These are phyloP conservation scores for Acanthacorydalis orientalis DNA, from an alignment of 2,888 invertebrate genomes.

Conservation along the genomic window DNA sequence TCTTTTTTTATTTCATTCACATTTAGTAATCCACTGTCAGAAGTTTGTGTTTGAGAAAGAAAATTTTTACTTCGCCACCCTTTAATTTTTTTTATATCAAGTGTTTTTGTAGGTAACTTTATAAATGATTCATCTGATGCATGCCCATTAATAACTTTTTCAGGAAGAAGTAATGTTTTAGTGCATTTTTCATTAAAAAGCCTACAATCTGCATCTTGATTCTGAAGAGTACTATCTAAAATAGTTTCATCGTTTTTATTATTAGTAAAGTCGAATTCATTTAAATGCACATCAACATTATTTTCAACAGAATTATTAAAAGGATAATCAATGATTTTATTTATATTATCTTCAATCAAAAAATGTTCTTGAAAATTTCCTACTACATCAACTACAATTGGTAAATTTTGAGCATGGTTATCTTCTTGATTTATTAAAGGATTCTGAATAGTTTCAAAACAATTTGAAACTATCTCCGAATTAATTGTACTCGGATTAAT, in stretches of 20 bases:
- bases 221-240: too few relatives aligned
- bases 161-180: too few relatives aligned
- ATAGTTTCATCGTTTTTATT: slow-evolving; percentile 14
- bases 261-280: slow-evolving; percentile 13
- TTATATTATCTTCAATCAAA: slow-evolving; percentile 21
- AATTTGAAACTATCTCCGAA: too few relatives aligned
- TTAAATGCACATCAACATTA: too few relatives aligned
- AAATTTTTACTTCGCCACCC: slow-evolving; percentile 20
- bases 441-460: not conserved
- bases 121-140: slow-evolving; percentile 4
- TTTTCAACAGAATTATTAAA: too few relatives aligned
- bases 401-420: not conserved
- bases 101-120: slow-evolving; percentile 20
- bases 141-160: not conserved
- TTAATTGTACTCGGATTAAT: too few relatives aligned
- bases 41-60: slow-evolving; percentile 2
- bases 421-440: not conserved
- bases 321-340: slow-evolving; percentile 22
- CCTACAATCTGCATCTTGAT: too few relatives aligned
- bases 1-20: not conserved
- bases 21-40: not conserved
- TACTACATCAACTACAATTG: not conserved
- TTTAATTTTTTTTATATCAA: slow-evolving; percentile 24
- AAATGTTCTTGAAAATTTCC: slow-evolving; percentile 8
- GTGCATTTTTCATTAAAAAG: too few relatives aligned